These are phyloP conservation scores for Drosophila nannoptera DNA, from an alignment of 1,140 invertebrate species.

Conservation along the genomic window DNA sequence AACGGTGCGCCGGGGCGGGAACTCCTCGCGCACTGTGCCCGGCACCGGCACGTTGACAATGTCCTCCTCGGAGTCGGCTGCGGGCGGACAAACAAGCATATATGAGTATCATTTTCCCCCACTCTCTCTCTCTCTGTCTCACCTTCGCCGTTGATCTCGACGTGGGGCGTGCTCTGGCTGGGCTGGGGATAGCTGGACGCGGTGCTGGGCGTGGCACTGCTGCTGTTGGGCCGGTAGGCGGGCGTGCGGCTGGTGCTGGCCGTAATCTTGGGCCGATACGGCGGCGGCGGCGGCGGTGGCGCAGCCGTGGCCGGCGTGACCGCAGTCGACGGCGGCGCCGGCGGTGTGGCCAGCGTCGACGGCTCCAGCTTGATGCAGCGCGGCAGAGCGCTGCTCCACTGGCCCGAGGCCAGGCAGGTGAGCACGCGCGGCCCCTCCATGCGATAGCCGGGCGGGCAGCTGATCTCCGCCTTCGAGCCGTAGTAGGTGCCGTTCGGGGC, in stretches of 20 bases:
- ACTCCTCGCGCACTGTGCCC: constrained; percentile 77
- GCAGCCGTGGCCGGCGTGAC: constrained; percentile 26
- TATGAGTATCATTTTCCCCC: background rate
- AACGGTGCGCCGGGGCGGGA: constrained; percentile 68
- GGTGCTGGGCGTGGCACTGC: constrained; percentile 44
- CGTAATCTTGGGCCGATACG: constrained; percentile 53
- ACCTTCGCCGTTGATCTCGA: constrained; percentile 77
- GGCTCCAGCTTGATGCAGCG: constrained; percentile 84
- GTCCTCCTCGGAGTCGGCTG: constrained; percentile 73
- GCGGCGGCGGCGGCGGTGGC: constrained; percentile 20
- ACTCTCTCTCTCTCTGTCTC: constrained; percentile 22
- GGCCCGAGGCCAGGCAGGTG: constrained; percentile 86
- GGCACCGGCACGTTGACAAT: constrained; percentile 70
- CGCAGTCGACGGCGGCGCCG: constrained; percentile 28
- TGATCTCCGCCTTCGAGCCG: constrained; percentile 87
- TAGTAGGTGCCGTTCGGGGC: constrained; percentile 84
- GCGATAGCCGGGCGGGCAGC: constrained; percentile 85
- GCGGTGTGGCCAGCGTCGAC: constrained; percentile 60
- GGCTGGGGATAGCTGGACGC: constrained; percentile 42
- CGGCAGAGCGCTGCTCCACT: constrained; percentile 88
- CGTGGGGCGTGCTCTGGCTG: constrained; percentile 57
- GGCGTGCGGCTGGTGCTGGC: constrained; percentile 54
- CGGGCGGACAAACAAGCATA: background rate
- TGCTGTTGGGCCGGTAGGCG: constrained; percentile 51
- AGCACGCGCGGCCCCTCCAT: constrained; percentile 85